Percentiles rank a stretch among this genome's conserved stretches.
phyloP scores from a whole-genome alignment of 2,888 invertebrate genomes.

The Diogma glabrata region DNA sequence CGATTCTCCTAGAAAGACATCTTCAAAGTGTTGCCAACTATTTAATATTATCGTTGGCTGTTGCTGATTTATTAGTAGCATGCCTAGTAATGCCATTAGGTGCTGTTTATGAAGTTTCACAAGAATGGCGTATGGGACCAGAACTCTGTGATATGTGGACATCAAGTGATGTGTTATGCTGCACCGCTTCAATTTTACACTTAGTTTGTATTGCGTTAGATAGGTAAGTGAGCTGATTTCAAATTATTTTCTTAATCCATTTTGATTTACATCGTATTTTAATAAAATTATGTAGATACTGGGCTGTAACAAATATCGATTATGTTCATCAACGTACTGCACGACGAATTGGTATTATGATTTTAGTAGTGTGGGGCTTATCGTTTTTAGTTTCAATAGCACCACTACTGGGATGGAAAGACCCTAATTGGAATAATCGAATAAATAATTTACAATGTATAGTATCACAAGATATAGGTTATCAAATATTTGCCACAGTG shows the following conservation, averaged over 20 bases:
- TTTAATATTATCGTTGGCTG: conserved; percentile 78
- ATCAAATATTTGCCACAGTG: conserved; percentile 81
- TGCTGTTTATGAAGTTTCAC: conserved; percentile 58
- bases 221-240: conserved; percentile 50
- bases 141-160: conserved; percentile 92
- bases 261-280: too few relatives aligned
- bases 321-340: conserved; percentile 77
- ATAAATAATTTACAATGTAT: conserved; percentile 56
- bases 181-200: conserved; percentile 72
- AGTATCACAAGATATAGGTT: conserved; percentile 74
- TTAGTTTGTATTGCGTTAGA: conserved; percentile 72
- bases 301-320: conserved; percentile 73
- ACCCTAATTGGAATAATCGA: conserved; percentile 43
- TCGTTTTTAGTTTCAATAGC: conserved; percentile 78
- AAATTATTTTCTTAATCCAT: too few relatives aligned
- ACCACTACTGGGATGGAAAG: conserved; percentile 77
- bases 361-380: conserved; percentile 71
- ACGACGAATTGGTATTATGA: conserved; percentile 66
- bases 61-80: conserved; percentile 84
- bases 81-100: conserved; percentile 58
- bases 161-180: conserved; percentile 82
- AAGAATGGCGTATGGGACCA: conserved; percentile 75
- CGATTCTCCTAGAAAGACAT: conserved; percentile 76
- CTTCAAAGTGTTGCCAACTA: conserved; percentile 84
- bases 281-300: conserved; percentile 12